Evolutionary conservation across 2,888 invertebrate species (phyloP).

Genomic region (Dolichomitus sp.): DNA sequence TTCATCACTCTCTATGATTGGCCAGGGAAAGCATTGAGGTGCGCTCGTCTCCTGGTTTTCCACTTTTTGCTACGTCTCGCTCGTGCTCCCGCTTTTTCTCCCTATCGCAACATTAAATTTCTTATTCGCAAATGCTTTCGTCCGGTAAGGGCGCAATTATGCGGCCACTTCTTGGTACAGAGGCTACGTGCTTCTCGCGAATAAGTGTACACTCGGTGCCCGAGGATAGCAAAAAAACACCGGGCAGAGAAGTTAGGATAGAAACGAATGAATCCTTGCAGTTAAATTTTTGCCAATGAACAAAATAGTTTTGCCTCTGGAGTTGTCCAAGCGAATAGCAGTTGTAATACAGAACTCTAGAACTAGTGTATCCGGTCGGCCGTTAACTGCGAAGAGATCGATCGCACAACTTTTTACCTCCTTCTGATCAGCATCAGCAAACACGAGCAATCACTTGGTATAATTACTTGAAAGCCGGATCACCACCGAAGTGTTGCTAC

Average conservation of each 20-base stretch:
- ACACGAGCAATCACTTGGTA: constrained; percentile 2
- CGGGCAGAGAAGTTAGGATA: constrained; percentile 14
- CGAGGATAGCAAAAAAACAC: neutral
- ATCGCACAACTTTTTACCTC: constrained; percentile 26
- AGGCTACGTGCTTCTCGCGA: constrained; percentile 47
- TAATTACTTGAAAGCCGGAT: constrained; percentile 46
- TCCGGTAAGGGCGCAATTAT: constrained; percentile 64
- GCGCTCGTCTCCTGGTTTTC: constrained; percentile 25
- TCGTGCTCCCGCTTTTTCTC: constrained; percentile 53
- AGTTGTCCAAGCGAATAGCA: constrained; percentile 25
- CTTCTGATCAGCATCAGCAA: constrained; percentile 14
- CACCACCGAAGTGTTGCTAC: constrained; percentile 29
- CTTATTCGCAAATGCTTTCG: constrained; percentile 61
- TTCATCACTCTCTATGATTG: constrained; percentile 16
- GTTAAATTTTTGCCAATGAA: constrained; percentile 36
- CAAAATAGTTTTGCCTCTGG: constrained; percentile 18
- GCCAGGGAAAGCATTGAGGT: neutral
- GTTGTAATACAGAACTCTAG: constrained; percentile 26
- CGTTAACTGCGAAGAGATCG: constrained; percentile 37
- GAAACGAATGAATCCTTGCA: constrained; percentile 24
- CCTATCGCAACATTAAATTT: constrained; percentile 62
- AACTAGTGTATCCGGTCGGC: constrained; percentile 48
- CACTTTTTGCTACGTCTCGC: constrained; percentile 39
- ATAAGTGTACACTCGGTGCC: constrained; percentile 9
- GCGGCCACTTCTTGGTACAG: constrained; percentile 50